These are phyloP conservation scores for Asteroscopus sphinx DNA, from an alignment of 2,888 invertebrate species.

Conservation along the genomic window DNA sequence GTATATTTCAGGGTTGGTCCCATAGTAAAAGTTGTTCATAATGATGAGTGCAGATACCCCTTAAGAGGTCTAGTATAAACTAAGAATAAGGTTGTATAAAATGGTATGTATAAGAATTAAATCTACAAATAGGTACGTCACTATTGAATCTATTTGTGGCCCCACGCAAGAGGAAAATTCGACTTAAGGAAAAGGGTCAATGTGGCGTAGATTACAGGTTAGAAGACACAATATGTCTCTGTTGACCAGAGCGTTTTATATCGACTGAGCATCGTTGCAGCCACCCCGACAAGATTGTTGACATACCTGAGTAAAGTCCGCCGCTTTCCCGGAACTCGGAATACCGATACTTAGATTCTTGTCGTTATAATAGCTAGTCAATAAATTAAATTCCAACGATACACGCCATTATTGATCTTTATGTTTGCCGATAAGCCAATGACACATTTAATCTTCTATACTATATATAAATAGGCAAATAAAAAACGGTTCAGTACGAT, in stretches of 20 bases:
- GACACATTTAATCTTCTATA: no score
- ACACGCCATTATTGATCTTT: slow-evolving; percentile 48
- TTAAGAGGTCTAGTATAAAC: no score
- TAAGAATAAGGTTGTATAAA: no score
- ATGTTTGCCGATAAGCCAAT: slow-evolving; percentile 40
- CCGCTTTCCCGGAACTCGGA: slow-evolving; percentile 9
- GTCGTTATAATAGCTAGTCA: slow-evolving; percentile 27
- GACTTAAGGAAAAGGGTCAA: slow-evolving; percentile 17
- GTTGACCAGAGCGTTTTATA: background rate
- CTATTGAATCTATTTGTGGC: slow-evolving; percentile 12
- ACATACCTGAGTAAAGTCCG: slow-evolving; percentile 11
- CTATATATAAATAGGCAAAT: no score
- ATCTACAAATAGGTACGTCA: slow-evolving; percentile 5
- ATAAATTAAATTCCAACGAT: slow-evolving; percentile 34
- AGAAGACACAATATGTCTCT: slow-evolving; percentile 27
- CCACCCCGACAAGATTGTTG: slow-evolving; percentile 3
- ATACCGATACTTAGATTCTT: slow-evolving; percentile 18
- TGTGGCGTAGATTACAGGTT: slow-evolving; percentile 20
- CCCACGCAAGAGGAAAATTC: slow-evolving; percentile 12
- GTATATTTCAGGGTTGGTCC: no score
- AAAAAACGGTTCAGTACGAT: no score
- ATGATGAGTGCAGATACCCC: no score
- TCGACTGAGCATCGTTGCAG: slow-evolving; percentile 2
- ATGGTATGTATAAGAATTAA: background rate
- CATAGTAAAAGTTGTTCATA: no score